Conservation (phyloP, 30 jellyfish, hydroid and myxozoan genomes). For the Rhopilema esculentum region DNA sequence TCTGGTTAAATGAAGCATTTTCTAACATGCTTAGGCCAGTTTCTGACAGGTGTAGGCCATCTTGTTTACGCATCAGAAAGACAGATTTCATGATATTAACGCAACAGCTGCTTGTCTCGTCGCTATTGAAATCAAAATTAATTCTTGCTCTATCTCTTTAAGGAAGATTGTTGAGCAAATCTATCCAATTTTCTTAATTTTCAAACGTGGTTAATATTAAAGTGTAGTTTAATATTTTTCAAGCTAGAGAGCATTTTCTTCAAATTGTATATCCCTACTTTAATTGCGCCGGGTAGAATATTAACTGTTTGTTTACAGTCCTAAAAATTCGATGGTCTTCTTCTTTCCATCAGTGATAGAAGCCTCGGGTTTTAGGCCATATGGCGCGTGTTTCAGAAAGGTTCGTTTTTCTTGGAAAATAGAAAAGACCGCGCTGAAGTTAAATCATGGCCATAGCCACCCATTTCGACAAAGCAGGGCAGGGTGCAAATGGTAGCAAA, state of each 20-base stretch:
- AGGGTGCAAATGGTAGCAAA: no score
- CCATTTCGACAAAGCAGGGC: no score
- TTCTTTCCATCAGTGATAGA: no score
- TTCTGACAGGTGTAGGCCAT: slow-evolving; percentile 41
- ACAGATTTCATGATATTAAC: background rate
- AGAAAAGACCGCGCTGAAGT: no score
- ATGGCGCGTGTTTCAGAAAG: no score
- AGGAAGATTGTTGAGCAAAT: background rate
- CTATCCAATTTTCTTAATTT: background rate
- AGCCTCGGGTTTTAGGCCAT: no score
- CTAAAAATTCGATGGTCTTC: no score
- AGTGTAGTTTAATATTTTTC: background rate
- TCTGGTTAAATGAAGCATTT: slow-evolving; percentile 38
- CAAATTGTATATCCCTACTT: background rate
- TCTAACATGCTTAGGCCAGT: background rate
- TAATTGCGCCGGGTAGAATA: background rate
- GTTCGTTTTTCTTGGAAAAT: no score
- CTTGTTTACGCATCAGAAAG: slow-evolving; percentile 8
- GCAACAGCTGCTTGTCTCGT: background rate
- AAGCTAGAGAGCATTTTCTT: background rate
- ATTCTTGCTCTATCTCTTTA: background rate
- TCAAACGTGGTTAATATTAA: background rate
- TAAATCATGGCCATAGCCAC: no score
- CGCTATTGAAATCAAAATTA: background rate
- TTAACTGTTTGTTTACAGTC: no score